These are phyloP conservation scores for Himalopsyche phryganea DNA, from an alignment of 1,140 invertebrate genomes.

Conservation along the genomic window DNA sequence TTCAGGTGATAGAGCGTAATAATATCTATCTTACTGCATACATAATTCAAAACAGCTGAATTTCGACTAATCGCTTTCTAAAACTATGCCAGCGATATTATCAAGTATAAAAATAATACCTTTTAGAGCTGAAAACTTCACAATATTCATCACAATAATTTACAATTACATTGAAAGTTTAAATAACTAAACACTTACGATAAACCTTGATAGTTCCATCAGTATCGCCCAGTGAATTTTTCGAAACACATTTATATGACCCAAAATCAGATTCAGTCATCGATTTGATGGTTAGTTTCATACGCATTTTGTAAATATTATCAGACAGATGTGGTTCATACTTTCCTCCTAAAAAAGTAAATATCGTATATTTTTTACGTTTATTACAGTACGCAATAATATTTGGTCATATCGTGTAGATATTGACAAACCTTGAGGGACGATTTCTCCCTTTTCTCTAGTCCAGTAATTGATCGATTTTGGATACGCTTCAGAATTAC, in stretches of 20 bases:
- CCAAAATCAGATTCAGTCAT: conserved; percentile 69
- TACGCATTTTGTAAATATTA: conserved; percentile 73
- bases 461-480: conserved; percentile 88
- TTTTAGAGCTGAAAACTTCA: no score
- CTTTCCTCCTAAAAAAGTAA: conserved; percentile 60
- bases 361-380: neutral
- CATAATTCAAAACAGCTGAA: no score
- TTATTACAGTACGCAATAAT: neutral
- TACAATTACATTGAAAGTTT: no score
- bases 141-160: no score
- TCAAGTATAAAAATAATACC: no score
- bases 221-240: conserved; percentile 83
- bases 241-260: conserved; percentile 81
- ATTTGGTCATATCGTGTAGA: no score
- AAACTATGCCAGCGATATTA: no score
- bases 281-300: conserved; percentile 71
- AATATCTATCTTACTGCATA: no score
- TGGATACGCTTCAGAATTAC: conserved; percentile 80
- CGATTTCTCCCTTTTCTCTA: conserved; percentile 71
- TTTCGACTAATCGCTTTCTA: no score
- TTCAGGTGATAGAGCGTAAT: no score
- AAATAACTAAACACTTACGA: no score
- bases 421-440: conserved; percentile 66
- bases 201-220: conserved; percentile 85
- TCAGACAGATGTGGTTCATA: conserved; percentile 68